Base-by-base conservation (phyloP, 2,797 vertebrate genomes). In the Eurystomus glaucurus region DNA sequence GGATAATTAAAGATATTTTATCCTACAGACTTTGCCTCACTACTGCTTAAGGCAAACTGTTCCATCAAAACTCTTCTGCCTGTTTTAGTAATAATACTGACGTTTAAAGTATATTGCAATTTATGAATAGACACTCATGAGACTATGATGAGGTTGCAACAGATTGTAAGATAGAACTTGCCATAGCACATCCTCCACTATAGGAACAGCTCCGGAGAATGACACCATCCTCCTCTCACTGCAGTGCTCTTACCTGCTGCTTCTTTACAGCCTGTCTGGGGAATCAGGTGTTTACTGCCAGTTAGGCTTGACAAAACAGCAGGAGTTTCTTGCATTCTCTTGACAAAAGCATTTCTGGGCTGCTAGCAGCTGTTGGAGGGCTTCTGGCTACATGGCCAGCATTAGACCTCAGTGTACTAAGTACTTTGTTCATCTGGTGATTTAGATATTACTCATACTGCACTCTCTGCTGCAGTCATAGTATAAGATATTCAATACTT, bases 301-400 rank as follows among this genome's bases (percentile, higher is more conserved):
- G 85, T 92, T 89, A 94, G 58, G 41, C 91, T 72, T 93, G 80
- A 88, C 48, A 87, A 85, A 97, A 94, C 75, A 95, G 69, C 72
- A 75, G 89, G 78, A 85, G 43, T 88, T 84, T 87, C 54, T 94
- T 87, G 46, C 65, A 26, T 60, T 84, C 61, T 68, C 68, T 65
- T 33, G 62, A 76, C 57, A 86, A 50, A 37, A 58, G 39, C 69
- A 66, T 92, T 96, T 90, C 76, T 88, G 76, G 80, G 51, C 57
- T 94, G 74, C 35, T 86, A 69, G 72, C 62, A 92, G 83, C 26
- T 81, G 71, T 76, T 83, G 55, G 71, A 93, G 37, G 71, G 50
- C 58, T 93, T 85, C 66, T 90, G 85, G 48, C 55, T 82, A 37
- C 48, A 80, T 17, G 41, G 37, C 52, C 39, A 88, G 50, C 26